Evolutionary conservation across 2,888 invertebrate species (phyloP).

Genomic region (Dasypogon diadema): DNA sequence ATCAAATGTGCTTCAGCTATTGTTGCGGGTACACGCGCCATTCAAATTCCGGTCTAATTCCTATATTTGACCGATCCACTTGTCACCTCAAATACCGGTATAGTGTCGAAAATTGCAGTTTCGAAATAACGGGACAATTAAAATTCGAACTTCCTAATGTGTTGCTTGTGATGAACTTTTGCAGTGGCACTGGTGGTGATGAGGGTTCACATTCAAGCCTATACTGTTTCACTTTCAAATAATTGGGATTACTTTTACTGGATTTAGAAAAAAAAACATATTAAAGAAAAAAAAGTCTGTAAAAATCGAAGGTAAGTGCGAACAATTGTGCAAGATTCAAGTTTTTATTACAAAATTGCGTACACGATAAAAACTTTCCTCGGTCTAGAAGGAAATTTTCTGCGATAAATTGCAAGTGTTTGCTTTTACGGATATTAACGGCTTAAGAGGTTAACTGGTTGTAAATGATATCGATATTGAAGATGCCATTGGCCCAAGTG

Average conservation of each 20-base stretch:
- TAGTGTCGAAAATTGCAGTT: slow-evolving; percentile 31
- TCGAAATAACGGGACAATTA: slow-evolving; percentile 9
- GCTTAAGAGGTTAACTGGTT: no score
- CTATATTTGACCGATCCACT: slow-evolving; percentile 7
- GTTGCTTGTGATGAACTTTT: background rate
- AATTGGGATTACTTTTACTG: slow-evolving; percentile 37
- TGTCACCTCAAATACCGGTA: background rate
- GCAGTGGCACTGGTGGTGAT: slow-evolving; percentile 3
- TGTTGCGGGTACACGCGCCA: slow-evolving; percentile 66
- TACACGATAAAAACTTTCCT: background rate
- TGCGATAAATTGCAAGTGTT: background rate
- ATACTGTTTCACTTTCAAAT: slow-evolving; percentile 37
- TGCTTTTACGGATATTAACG: no score
- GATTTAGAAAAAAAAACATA: background rate
- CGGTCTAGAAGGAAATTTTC: background rate
- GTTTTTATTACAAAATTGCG: background rate
- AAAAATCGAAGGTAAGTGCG: background rate
- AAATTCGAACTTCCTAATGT: background rate
- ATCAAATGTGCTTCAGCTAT: slow-evolving; percentile 66
- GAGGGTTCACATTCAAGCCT: background rate
- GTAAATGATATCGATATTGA: background rate
- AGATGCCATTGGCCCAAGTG: background rate
- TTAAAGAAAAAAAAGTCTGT: no score
- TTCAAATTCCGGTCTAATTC: slow-evolving; percentile 33
- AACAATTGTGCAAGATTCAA: background rate